Evolutionary conservation across 2,797 vertebrate species (phyloP), one percentile per base, ranked within the genome.

Genomic region (Heteromormyrus szaboi): DNA sequence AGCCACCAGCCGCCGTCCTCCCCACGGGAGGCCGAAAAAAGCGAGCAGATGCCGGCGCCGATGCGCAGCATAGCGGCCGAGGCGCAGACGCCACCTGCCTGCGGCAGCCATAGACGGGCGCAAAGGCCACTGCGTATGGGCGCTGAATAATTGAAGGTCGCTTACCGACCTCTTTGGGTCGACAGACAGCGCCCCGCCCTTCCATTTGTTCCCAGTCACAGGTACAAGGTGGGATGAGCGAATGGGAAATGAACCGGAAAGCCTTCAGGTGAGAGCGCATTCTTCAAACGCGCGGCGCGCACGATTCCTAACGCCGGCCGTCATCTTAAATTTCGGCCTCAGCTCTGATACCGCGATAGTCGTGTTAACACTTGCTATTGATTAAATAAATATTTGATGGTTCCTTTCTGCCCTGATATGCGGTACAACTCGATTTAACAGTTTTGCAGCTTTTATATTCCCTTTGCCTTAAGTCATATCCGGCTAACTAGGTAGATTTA

Each of bases 111-210:
- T 93, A 90, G 93, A 92, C 92, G 90, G 72, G 33, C 33, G 46
- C 89, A 68, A 68, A 90, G 92, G 89, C 93, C 91, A 90, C 92
- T 93, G 92, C 93, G 93, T 88, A 94, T 91, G 93, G 92, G 92
- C 93, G 22, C 89, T 96, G 92, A 96, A 96, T 95, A 94, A 96
- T 96, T 95, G 92, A 96, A 89, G 89, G 89, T 87, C 91, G 92
- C 92, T 93, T 93, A 92, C 91, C 90, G 91, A 92, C 95, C 92
- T 93, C 85, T 76, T 85, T 89, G 50, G 37, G 46, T 56, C 68
- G 79, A 86, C 90, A 90, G 90, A 91, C 87, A 87, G 92, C 95
- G 91, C 86, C 93, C 93, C 94, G 92, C 93, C 92, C 86, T 68
- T 87, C 86, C 76, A 89, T 89, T 90, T 89, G 90, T 90, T 87